A percentile compares a stretch with the other conserved stretches of the same genome.
Conservation (phyloP, 1,140 invertebrate genomes). For the Aricia agestis region DNA sequence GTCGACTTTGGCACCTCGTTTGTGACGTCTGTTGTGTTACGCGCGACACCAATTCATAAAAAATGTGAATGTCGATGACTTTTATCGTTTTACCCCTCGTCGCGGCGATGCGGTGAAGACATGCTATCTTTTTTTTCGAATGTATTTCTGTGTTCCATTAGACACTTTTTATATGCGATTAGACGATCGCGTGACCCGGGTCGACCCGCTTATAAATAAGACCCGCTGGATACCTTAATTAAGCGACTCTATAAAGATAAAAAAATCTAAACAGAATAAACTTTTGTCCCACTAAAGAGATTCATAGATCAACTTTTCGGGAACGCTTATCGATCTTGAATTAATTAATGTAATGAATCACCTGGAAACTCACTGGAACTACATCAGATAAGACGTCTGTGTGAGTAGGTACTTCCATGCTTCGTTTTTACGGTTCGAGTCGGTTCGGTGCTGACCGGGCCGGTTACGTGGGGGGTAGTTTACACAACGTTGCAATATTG, state of each 20-base stretch:
- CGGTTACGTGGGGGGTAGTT: background rate
- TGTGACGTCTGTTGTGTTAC: background rate
- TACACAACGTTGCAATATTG: background rate
- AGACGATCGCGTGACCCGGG: conserved; percentile 66
- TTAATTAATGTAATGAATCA: conserved; percentile 13
- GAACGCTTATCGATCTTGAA: conserved; percentile 4
- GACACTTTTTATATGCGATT: conserved; percentile 67
- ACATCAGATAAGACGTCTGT: background rate
- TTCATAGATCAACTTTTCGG: conserved; percentile 6
- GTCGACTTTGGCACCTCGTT: background rate
- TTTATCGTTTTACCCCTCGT: conserved; percentile 45
- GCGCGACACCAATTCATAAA: background rate
- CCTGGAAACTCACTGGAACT: background rate
- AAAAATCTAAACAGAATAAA: conserved; percentile 11
- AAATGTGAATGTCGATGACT: background rate
- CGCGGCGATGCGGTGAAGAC: conserved; percentile 63
- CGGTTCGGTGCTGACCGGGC: background rate
- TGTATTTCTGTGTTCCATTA: conserved; percentile 65
- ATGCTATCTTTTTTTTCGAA: conserved; percentile 71
- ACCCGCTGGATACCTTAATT: conserved; percentile 63
- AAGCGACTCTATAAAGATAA: conserved; percentile 27
- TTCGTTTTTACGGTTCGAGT: background rate
- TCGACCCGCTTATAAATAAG: conserved; percentile 17
- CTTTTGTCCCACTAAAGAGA: background rate
- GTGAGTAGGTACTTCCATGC: background rate